Conservation (phyloP, 1,140 invertebrate species). For the Manduca sexta region DNA sequence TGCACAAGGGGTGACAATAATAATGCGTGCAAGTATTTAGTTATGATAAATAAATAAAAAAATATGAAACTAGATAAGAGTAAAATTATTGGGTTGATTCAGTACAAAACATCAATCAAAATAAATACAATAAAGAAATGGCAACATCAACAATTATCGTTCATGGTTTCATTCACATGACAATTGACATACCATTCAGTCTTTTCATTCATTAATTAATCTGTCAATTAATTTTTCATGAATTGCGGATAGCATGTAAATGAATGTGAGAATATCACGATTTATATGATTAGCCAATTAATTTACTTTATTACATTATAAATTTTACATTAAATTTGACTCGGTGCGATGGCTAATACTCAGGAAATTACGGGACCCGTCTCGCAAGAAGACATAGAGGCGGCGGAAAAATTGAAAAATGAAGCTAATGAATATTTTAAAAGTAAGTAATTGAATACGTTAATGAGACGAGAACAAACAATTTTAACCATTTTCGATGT, state of each 20-base stretch:
- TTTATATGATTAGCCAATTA: constrained; percentile 40
- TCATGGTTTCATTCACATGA: constrained; percentile 27
- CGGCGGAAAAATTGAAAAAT: constrained; percentile 60
- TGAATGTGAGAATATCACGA: constrained; percentile 41
- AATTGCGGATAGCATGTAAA: constrained; percentile 47
- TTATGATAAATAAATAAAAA: too few species aligned
- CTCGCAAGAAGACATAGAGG: constrained; percentile 54
- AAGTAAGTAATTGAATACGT: constrained; percentile 41
- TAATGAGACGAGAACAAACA: constrained; percentile 3
- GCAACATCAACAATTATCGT: too few species aligned
- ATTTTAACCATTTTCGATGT: not conserved
- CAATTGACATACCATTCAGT: constrained; percentile 5
- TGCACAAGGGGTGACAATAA: too few species aligned
- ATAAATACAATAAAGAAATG: too few species aligned
- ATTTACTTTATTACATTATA: constrained; percentile 28
- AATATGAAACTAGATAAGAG: too few species aligned
- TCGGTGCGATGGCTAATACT: constrained; percentile 44
- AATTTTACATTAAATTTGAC: constrained; percentile 28
- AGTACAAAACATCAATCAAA: too few species aligned
- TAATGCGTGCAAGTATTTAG: too few species aligned
- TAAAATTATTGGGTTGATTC: too few species aligned
- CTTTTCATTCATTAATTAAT: constrained; percentile 39
- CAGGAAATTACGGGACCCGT: constrained; percentile 49
- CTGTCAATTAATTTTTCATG: constrained; percentile 48
- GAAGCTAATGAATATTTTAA: constrained; percentile 68